Base-by-base conservation (phyloP, 2,888 invertebrate genomes). In the Dryobota labecula region DNA sequence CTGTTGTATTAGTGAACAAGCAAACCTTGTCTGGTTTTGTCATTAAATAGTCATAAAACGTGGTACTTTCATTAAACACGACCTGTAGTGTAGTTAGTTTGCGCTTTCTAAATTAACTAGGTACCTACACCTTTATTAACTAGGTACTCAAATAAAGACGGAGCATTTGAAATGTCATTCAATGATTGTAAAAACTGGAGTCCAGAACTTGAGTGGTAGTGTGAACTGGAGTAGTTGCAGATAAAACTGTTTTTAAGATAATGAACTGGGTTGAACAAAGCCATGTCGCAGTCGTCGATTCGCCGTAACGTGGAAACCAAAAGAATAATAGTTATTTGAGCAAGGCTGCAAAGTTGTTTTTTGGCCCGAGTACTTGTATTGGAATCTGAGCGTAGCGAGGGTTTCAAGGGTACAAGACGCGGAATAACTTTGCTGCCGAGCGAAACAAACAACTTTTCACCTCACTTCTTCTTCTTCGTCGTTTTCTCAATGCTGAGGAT, bases 41-140 rank as follows among this genome's bases (percentile, higher is more conserved):
- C 64, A 57, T 65, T 53, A 69, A 78, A 78, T 53, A 69, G 61
- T 65, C 79, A 20, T 77, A 63, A 67, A 77, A 49, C 30, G n/a
- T 43, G 27, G 33, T 56, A 56, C 30, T 73, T 51, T 68, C 79
- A 36, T 51, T 53, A 33, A 51, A 54, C 13, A 70, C 47, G 24
- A 30, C 20, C 8, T 51, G 9, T 9, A 4, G 15, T 51, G 9
- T 9, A 4, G 15, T 24, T 51, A 33, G 51, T 74, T 69, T 41
- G 18, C 38, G 45, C 56, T 76, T 76, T 71, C 60, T 41, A n/a
- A 43, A 60, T 58, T 30, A n/a, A n/a, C n/a, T n/a, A n/a, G n/a
- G n/a, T 41, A 61, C 56, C 30, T 53, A 18, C 20, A 27, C 24
- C 20, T 70, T 54, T 51, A 64, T 30, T 41, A n/a, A 9, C 27